Conservation (phyloP, 2,888 invertebrate genomes). For the Amorpha juglandis region DNA sequence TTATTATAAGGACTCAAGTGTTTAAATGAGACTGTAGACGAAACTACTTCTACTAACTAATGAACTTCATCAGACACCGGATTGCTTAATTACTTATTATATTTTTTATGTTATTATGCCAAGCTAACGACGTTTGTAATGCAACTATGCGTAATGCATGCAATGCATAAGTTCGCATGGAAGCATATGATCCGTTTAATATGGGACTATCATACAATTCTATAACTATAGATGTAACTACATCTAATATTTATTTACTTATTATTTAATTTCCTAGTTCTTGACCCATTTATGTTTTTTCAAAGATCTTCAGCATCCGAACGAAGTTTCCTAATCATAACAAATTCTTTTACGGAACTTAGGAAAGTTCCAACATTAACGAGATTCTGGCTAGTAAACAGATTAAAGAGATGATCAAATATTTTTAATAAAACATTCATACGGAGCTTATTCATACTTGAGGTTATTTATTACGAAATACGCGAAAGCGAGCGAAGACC, state of each 20-base stretch:
- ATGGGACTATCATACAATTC: too few relatives aligned
- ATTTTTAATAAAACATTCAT: slow-evolving; percentile 52
- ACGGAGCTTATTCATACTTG: slow-evolving; percentile 37
- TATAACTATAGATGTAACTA: too few relatives aligned
- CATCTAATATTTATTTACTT: too few relatives aligned
- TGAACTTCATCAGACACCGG: neutral
- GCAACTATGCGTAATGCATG: too few relatives aligned
- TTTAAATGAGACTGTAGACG: too few relatives aligned
- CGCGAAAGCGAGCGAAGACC: neutral
- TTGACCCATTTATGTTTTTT: slow-evolving; percentile 3
- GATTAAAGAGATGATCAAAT: slow-evolving; percentile 38
- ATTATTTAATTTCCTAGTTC: too few relatives aligned
- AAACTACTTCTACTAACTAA: neutral
- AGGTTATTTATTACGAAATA: neutral
- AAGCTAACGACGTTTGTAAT: too few relatives aligned
- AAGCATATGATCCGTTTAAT: too few relatives aligned
- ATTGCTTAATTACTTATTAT: neutral
- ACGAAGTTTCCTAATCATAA: slow-evolving; percentile 36
- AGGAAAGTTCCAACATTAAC: slow-evolving; percentile 36
- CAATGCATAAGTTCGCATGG: too few relatives aligned
- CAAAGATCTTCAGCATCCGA: neutral
- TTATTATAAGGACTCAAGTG: too few relatives aligned
- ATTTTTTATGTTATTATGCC: neutral
- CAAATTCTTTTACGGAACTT: slow-evolving; percentile 29
- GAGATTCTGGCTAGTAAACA: slow-evolving; percentile 29